phyloP scores from a whole-genome alignment of 2,888 invertebrate species.

The Camptogramma bilineatum region DNA sequence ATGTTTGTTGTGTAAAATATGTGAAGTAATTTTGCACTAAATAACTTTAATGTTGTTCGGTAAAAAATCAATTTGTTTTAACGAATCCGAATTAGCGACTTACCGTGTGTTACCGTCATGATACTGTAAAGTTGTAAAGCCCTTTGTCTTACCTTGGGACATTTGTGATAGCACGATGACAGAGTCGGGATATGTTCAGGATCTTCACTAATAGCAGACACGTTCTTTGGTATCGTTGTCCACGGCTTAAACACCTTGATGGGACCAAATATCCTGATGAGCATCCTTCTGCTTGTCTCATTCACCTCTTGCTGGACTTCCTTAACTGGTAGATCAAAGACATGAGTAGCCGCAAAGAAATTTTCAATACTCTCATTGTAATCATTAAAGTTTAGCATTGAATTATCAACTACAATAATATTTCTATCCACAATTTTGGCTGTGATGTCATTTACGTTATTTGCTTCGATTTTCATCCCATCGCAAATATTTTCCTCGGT shows the following conservation, averaged over 20 bases:
- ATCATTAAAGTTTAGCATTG: slow-evolving; percentile 54
- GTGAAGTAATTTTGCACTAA: no score
- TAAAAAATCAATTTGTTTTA: no score
- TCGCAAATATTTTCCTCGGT: slow-evolving; percentile 64
- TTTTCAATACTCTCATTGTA: slow-evolving; percentile 65
- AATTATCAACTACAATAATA: slow-evolving; percentile 61
- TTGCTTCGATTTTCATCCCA: slow-evolving; percentile 33
- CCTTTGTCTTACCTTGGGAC: slow-evolving; percentile 66
- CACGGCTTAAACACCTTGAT: slow-evolving; percentile 64
- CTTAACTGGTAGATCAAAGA: slow-evolving; percentile 62
- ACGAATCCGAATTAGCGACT: no score
- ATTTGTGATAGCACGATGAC: slow-evolving; percentile 69
- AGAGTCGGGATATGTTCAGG: slow-evolving; percentile 60
- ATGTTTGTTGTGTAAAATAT: no score
- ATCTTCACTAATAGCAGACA: slow-evolving; percentile 51
- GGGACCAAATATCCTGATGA: slow-evolving; percentile 60
- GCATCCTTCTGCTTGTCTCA: slow-evolving; percentile 55
- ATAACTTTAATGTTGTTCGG: no score
- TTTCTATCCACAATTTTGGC: slow-evolving; percentile 39
- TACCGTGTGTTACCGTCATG: no score
- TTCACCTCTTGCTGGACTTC: slow-evolving; percentile 51
- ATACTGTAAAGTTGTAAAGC: no score
- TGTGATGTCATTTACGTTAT: slow-evolving; percentile 16
- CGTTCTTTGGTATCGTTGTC: slow-evolving; percentile 58
- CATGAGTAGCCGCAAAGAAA: slow-evolving; percentile 72